phyloP scores from a whole-genome alignment of 2,888 invertebrate genomes.

The Parnassius glacialis region DNA sequence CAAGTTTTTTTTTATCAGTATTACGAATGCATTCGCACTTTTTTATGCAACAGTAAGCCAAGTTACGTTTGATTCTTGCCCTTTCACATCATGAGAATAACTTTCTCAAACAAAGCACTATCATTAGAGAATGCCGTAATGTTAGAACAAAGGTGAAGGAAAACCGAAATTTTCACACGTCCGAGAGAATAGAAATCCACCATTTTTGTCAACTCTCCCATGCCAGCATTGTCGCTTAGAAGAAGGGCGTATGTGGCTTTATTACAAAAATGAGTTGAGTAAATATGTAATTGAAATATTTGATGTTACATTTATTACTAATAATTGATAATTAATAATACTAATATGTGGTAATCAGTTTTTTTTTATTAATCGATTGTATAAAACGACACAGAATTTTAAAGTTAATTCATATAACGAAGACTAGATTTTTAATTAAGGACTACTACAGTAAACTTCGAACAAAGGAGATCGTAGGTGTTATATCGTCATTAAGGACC shows the following conservation, averaged over 20 bases:
- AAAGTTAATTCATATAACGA: too few relatives aligned
- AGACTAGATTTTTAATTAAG: too few relatives aligned
- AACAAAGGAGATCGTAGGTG: too few relatives aligned
- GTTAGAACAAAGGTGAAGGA: constrained; percentile 32
- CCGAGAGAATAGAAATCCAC: constrained; percentile 47
- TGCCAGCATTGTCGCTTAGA: constrained; percentile 27
- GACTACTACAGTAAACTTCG: too few relatives aligned
- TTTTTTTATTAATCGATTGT: too few relatives aligned
- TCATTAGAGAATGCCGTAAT: constrained; percentile 25
- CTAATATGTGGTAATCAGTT: too few relatives aligned
- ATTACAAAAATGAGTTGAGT: not conserved
- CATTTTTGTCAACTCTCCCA: constrained; percentile 36
- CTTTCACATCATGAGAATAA: constrained; percentile 25
- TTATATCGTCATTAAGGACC: too few relatives aligned
- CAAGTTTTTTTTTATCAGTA: too few relatives aligned
- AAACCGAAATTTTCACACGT: constrained; percentile 58
- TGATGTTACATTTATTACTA: too few relatives aligned
- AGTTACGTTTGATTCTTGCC: constrained; percentile 25
- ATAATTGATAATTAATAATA: too few relatives aligned
- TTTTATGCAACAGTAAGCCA: constrained; percentile 21
- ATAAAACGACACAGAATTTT: too few relatives aligned
- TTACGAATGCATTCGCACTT: constrained; percentile 11
- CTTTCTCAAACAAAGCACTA: constrained; percentile 22
- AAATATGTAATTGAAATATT: too few relatives aligned
- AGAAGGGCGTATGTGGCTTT: constrained; percentile 21